phyloP scores from a whole-genome alignment of 2,888 invertebrate species.

The Dascillus cervinus region DNA sequence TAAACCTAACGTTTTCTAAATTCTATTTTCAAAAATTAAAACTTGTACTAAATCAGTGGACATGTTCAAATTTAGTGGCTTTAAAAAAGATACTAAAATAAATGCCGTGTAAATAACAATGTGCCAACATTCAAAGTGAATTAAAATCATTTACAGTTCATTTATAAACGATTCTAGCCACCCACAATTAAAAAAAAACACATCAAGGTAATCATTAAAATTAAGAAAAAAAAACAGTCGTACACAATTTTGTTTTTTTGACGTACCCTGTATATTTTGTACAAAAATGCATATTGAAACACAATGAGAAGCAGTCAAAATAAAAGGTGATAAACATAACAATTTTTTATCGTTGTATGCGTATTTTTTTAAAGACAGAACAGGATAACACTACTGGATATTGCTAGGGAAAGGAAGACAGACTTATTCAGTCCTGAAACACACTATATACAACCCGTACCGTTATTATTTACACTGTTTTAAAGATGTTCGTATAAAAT shows the following conservation, averaged over 20 bases:
- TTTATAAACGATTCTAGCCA: constrained; percentile 10
- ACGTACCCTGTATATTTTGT: constrained; percentile 17
- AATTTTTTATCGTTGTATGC: constrained; percentile 22
- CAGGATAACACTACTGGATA: constrained; percentile 26
- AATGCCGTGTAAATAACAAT: constrained; percentile 35
- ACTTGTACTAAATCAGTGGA: too few species aligned
- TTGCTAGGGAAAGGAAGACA: constrained; percentile 40
- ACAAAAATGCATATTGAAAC: constrained; percentile 5
- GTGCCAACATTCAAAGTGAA: constrained; percentile 34
- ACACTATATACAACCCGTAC: constrained; percentile 39
- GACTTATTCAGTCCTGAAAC: constrained; percentile 36
- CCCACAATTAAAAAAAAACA: constrained; percentile 9
- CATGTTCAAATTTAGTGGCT: constrained; percentile 7
- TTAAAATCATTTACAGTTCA: constrained; percentile 12
- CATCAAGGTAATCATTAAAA: too few species aligned
- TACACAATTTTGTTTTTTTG: constrained; percentile 13
- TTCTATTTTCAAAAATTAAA: constrained; percentile 10
- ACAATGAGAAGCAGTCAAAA: constrained; percentile 8
- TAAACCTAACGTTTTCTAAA: too few species aligned
- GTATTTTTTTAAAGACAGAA: constrained; percentile 13
- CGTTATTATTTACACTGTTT: constrained; percentile 31
- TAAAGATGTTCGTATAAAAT: too few species aligned
- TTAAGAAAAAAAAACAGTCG: too few species aligned
- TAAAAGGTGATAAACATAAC: too few species aligned
- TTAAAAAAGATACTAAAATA: constrained; percentile 8